Percentiles rank a stretch among this genome's conserved stretches.
phyloP scores from a whole-genome alignment of 2,888 invertebrate species.

The Onthophagus sagittarius region DNA sequence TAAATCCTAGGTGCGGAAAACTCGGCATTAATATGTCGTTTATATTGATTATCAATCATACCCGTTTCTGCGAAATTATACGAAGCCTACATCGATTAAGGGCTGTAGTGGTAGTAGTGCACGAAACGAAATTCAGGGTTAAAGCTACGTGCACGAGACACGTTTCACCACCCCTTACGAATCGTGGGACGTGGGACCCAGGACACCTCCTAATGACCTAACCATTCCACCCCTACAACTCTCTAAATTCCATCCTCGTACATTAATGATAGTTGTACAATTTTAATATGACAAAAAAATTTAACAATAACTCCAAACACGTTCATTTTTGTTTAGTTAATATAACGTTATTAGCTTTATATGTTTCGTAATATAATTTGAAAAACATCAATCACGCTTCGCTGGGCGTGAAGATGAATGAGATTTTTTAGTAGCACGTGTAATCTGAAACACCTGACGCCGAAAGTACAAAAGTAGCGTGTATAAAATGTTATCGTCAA shows the following conservation, averaged over 20 bases:
- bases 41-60: slow-evolving; percentile 47
- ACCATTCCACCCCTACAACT: slow-evolving; percentile 3
- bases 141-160: slow-evolving; percentile 1
- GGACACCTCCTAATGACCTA: slow-evolving; percentile 17
- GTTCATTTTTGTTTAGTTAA: too few relatives aligned
- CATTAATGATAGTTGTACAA: neutral
- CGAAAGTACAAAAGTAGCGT: neutral
- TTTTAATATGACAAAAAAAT: slow-evolving; percentile 9
- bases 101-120: neutral
- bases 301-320: too few relatives aligned
- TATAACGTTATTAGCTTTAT: neutral
- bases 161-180: neutral
- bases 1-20: slow-evolving; percentile 40
- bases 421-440: neutral
- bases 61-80: slow-evolving; percentile 19
- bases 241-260: slow-evolving; percentile 2
- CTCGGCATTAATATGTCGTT: slow-evolving; percentile 45
- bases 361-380: neutral
- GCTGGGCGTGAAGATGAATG: neutral
- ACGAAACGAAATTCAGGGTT: neutral
- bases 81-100: slow-evolving; percentile 5
- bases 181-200: neutral
- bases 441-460: neutral
- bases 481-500: neutral
- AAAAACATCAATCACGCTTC: neutral